A percentile compares a stretch with the other conserved stretches of the same genome.
Conservation (phyloP, 1,140 invertebrate genomes). For the Melitaea cinxia region DNA sequence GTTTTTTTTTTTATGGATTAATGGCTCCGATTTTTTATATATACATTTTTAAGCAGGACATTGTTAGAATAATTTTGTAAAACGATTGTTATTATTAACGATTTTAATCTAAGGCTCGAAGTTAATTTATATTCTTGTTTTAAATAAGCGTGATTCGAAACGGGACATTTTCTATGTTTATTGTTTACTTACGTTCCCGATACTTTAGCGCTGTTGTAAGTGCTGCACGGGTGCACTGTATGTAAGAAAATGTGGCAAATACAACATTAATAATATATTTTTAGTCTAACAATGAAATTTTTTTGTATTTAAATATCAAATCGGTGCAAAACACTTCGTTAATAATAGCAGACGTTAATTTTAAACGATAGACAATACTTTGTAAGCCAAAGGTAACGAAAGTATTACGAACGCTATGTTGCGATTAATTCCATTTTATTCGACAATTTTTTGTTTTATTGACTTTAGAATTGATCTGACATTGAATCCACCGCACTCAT, state of each 20-base stretch:
- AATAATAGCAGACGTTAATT: slow-evolving; percentile 26
- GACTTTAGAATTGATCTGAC: slow-evolving; percentile 24
- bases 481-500: slow-evolving; percentile 40
- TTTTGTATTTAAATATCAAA: too few relatives aligned
- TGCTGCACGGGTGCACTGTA: too few relatives aligned
- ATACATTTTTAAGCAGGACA: slow-evolving; percentile 12
- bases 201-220: too few relatives aligned
- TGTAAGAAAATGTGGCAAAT: too few relatives aligned
- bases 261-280: too few relatives aligned
- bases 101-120: too few relatives aligned
- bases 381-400: slow-evolving; percentile 65
- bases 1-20: slow-evolving; percentile 18
- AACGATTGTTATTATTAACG: slow-evolving; percentile 34
- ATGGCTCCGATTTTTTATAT: slow-evolving; percentile 14
- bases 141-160: too few relatives aligned
- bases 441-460: slow-evolving; percentile 4
- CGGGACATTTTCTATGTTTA: too few relatives aligned
- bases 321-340: not conserved
- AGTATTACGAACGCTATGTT: slow-evolving; percentile 63
- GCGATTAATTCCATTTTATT: slow-evolving; percentile 41
- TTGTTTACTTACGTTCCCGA: too few relatives aligned
- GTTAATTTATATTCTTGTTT: too few relatives aligned
- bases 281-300: too few relatives aligned
- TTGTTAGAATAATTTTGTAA: slow-evolving; percentile 24
- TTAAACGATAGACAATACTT: slow-evolving; percentile 52